phyloP scores from a whole-genome alignment of 2,888 invertebrate genomes.

The Drosophila conformis region DNA sequence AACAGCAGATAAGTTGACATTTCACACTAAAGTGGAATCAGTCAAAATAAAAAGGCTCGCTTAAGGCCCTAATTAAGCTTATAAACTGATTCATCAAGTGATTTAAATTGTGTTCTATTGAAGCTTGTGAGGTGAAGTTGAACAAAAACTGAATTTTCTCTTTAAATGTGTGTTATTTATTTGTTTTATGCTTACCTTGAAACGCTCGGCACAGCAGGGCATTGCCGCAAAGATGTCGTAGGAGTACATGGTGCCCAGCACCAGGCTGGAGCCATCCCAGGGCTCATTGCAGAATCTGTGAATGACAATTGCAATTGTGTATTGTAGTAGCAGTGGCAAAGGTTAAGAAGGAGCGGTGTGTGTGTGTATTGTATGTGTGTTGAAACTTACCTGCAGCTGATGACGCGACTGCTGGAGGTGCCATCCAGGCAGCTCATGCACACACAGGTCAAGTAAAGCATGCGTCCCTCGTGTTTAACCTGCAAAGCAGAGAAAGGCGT shows the following conservation, averaged over 20 bases:
- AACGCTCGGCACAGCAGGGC: constrained; percentile 96
- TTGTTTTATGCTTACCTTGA: constrained; percentile 88
- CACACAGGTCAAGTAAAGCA: constrained; percentile 95
- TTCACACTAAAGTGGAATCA: too few species aligned
- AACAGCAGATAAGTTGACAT: background rate
- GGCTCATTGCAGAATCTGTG: constrained; percentile 90
- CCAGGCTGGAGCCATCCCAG: constrained; percentile 97
- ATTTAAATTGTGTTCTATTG: background rate
- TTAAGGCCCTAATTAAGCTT: background rate
- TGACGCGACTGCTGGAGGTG: constrained; percentile 90
- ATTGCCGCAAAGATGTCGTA: constrained; percentile 99
- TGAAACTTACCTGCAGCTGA: constrained; percentile 88
- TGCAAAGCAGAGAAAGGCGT: constrained; percentile 83
- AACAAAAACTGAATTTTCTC: background rate
- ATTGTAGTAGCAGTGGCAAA: background rate
- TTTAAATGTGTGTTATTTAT: background rate
- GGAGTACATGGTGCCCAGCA: constrained; percentile 98
- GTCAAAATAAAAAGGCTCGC: too few species aligned
- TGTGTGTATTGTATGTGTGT: background rate
- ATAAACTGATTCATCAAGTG: background rate
- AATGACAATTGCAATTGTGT: constrained; percentile 4
- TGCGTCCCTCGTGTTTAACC: constrained; percentile 96
- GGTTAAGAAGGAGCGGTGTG: background rate
- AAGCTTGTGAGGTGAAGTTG: too few species aligned
- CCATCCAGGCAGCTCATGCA: constrained; percentile 98